These are phyloP conservation scores for Aegithalos caudatus DNA, from an alignment of 2,113 vertebrate genomes.

Conservation along the genomic window DNA sequence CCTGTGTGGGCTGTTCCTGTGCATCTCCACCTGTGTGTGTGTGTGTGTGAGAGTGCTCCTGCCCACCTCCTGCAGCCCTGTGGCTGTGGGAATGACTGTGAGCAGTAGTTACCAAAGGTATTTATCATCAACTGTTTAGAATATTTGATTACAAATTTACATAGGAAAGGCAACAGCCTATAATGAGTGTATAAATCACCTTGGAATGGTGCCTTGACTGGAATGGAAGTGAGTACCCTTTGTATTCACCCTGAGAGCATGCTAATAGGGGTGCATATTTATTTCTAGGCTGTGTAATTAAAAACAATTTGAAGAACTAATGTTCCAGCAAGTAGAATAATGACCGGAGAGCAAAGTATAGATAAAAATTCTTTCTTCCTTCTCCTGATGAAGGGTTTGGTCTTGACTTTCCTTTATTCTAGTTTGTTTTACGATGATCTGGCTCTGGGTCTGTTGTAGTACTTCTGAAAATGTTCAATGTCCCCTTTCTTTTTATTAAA, in stretches of 20 bases:
- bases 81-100: slow-evolving; percentile 38
- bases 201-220: slow-evolving; percentile 61
- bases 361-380: not conserved
- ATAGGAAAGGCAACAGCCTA: slow-evolving; percentile 64
- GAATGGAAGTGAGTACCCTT: slow-evolving; percentile 40
- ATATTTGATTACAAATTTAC: slow-evolving; percentile 79
- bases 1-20: not conserved
- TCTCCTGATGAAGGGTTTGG: not conserved
- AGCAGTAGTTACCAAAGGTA: slow-evolving; percentile 48
- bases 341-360: not conserved
- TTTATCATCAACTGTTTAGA: slow-evolving; percentile 70
- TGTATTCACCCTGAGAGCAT: slow-evolving; percentile 29
- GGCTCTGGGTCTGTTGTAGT: not conserved
- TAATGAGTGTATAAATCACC: slow-evolving; percentile 72
- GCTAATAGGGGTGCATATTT: slow-evolving; percentile 43
- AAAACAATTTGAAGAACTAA: slow-evolving; percentile 42
- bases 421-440: slow-evolving; percentile 12
- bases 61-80: slow-evolving; percentile 13
- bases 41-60: not conserved
- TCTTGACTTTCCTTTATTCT: slow-evolving; percentile 8
- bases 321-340: slow-evolving; percentile 4
- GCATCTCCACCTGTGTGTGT: not conserved
- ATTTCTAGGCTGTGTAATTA: slow-evolving; percentile 48
- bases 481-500: not conserved
- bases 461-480: not conserved